Evolutionary conservation across 2,888 invertebrate species (phyloP).

Genomic region (Eupithecia inturbata): DNA sequence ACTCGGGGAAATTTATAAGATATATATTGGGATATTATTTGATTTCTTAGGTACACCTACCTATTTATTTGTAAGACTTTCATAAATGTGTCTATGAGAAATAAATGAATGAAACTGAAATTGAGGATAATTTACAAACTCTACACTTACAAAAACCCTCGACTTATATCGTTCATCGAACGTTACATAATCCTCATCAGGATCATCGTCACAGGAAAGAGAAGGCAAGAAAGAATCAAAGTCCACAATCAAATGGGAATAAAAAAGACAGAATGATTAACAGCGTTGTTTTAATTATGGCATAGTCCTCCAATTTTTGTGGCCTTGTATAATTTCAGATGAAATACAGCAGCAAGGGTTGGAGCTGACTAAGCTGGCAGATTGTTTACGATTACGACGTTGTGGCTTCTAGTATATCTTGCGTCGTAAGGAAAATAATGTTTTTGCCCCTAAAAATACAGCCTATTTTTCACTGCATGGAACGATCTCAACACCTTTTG

Average conservation of each 20-base stretch:
- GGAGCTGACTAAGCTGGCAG: constrained; percentile 1
- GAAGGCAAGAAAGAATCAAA: background rate
- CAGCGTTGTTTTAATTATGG: constrained; percentile 7
- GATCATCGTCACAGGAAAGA: too few species aligned
- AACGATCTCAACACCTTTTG: background rate
- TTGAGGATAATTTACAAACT: too few species aligned
- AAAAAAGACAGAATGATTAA: constrained; percentile 2
- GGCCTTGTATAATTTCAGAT: constrained; percentile 5
- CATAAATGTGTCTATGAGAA: too few species aligned
- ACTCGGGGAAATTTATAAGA: too few species aligned
- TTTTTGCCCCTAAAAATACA: background rate
- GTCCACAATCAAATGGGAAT: background rate
- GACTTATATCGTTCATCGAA: background rate
- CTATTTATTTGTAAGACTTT: too few species aligned
- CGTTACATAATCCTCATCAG: background rate
- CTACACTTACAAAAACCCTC: too few species aligned
- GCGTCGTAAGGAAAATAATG: background rate
- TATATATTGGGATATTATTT: too few species aligned
- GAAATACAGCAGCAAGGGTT: background rate
- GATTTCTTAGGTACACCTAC: too few species aligned
- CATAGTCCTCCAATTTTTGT: background rate
- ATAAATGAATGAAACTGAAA: too few species aligned
- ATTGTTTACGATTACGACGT: background rate
- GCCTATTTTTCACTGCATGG: background rate
- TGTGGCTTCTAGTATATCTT: background rate